Base-by-base conservation (phyloP, 1,140 invertebrate species). In the Cherax destructor region DNA sequence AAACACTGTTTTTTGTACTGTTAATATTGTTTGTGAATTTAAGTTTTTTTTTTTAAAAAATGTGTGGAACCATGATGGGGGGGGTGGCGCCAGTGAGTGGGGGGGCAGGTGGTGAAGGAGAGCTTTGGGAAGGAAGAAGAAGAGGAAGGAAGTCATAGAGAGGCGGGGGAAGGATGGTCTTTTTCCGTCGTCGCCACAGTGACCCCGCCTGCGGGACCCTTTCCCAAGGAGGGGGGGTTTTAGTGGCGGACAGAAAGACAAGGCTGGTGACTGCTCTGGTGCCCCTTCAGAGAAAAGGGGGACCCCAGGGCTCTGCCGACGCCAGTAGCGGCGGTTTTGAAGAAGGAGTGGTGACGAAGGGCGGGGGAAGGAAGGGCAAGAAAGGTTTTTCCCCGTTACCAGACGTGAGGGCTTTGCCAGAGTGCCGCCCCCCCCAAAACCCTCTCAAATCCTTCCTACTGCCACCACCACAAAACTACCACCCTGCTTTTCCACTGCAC, bases 151-250 rank as follows among this genome's bases (percentile, higher is more conserved):
- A 59, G 56, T 11, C 56, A 5, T 59, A 59, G 56, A 59, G 61
- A 10, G 61, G 9, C 5, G 18, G 76, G 76, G 77, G 78, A 50
- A 80, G 78, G 78, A 92, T 92, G 91, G 76, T 84, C 13, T 77
- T 92, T 52, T 92, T 92, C 77, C 91, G 91, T 21, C 84, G 91
- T 0, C 84, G 91, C 24, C 77, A 88, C 69, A 83, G 85, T 83
- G 91, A 92, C 74, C 87, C 87, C 79, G 87, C 21, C 24, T 86
- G n/a, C 30, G 18, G 16, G 21, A 69, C 61, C 6, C 47, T 24
- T 52, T 52, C 41, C 50, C 77, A 11, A n/a, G 30, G 69, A n/a
- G 30, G 6, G 56, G 56, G 5, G 56, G 56, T 59, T 21, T 21
- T 49, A 24, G 76, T 16, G 18, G 80, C 7, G 52, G 52, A 30